Evolutionary conservation across 2,113 vertebrate species (phyloP).

Genomic region (Catagonus wagneri): DNA sequence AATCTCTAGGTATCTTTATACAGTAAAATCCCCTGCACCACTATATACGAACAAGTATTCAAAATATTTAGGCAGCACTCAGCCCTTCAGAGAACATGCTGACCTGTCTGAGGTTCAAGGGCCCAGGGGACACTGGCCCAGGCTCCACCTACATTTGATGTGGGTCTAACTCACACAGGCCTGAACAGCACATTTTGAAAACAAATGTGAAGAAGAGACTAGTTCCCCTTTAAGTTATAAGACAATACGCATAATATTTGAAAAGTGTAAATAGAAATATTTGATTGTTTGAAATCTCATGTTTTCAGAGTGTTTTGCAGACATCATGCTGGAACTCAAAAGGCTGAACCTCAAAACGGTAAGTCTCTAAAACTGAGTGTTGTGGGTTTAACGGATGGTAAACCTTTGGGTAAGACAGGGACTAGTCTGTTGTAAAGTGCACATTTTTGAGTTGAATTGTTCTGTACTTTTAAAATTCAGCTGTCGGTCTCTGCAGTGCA

Average conservation of each 20-base stretch:
- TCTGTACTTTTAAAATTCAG: background rate
- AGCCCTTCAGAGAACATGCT: background rate
- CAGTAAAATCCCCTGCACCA: background rate
- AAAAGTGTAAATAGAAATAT: conserved; percentile 55
- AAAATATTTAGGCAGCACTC: background rate
- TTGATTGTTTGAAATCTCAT: conserved; percentile 77
- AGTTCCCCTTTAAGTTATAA: conserved; percentile 70
- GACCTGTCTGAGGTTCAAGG: background rate
- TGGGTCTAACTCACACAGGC: background rate
- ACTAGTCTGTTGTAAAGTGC: background rate
- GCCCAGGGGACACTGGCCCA: background rate
- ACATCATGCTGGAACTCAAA: conserved; percentile 77
- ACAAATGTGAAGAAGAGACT: background rate
- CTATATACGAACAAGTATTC: background rate
- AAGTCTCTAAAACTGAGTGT: conserved; percentile 58
- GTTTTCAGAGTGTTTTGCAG: conserved; percentile 87
- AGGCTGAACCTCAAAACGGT: conserved; percentile 11
- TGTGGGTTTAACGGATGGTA: conserved; percentile 48
- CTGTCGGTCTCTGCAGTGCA: background rate
- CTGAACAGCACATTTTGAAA: background rate
- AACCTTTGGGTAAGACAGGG: background rate
- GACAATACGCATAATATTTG: background rate
- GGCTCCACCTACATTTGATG: background rate
- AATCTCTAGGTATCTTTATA: background rate
- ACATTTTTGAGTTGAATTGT: conserved; percentile 1